Conservation (phyloP, 2,113 vertebrate genomes). For the Cryptoleucopteryx plumbea region DNA sequence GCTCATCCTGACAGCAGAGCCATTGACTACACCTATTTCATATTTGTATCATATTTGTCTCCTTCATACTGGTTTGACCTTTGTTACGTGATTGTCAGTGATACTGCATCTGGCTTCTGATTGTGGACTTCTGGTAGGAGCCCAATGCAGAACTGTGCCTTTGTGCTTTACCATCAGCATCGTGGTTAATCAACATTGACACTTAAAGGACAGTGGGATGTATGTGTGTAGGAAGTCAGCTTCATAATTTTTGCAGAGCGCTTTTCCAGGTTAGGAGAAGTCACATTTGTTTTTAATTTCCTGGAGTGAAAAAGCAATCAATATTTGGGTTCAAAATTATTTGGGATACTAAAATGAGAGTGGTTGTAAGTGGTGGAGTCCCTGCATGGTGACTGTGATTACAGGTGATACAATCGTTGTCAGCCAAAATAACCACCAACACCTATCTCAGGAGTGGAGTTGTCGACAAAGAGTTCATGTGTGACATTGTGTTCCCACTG, state of each 20-base stretch:
- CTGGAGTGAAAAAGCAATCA: neutral
- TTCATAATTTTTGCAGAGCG: neutral
- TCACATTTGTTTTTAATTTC: neutral
- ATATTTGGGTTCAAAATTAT: neutral
- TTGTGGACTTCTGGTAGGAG: neutral
- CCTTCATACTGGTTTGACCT: neutral
- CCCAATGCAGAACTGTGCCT: neutral
- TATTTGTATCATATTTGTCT: neutral
- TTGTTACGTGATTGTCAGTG: neutral
- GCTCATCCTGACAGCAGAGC: neutral
- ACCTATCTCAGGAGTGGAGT: fast-evolving
- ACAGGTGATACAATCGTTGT: neutral
- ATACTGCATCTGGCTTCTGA: neutral
- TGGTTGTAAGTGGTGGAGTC: neutral
- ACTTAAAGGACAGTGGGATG: neutral
- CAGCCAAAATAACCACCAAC: neutral
- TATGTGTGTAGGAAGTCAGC: neutral
- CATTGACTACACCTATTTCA: neutral
- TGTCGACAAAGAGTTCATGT: neutral
- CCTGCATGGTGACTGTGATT: neutral
- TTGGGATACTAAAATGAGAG: neutral
- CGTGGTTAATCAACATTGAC: neutral
- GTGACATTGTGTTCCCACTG: neutral
- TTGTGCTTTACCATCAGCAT: neutral
- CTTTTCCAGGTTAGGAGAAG: neutral